phyloP scores from a whole-genome alignment of 1,140 invertebrate species.

The Drosophila nigromelanica region DNA sequence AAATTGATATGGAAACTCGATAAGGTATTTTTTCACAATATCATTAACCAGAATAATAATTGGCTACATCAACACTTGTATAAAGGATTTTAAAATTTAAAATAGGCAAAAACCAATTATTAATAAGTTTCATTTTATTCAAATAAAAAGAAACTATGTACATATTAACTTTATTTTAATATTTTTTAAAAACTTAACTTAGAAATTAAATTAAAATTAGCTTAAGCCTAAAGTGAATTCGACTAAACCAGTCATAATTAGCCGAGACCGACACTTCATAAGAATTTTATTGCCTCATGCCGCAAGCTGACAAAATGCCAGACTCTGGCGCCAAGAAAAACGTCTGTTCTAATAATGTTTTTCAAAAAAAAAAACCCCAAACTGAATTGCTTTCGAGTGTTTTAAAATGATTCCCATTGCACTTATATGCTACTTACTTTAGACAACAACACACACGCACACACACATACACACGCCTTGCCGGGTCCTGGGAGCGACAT shows the following conservation, averaged over 20 bases:
- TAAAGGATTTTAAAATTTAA: neutral
- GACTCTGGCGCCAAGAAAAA: constrained; percentile 52
- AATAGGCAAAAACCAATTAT: neutral
- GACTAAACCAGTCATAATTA: constrained; percentile 21
- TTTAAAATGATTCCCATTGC: constrained; percentile 78
- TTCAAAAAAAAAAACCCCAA: constrained; percentile 15
- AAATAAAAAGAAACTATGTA: no score
- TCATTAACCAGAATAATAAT: neutral
- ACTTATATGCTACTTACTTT: constrained; percentile 63
- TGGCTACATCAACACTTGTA: no score
- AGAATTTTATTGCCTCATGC: constrained; percentile 8
- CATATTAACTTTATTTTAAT: neutral
- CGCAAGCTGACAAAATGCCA: constrained; percentile 36
- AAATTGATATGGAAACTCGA: neutral
- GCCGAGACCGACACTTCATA: constrained; percentile 21
- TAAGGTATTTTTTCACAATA: neutral
- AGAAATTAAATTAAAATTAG: no score
- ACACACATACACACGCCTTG: constrained; percentile 12
- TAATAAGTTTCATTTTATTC: neutral
- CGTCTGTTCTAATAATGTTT: constrained; percentile 59
- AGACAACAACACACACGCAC: constrained; percentile 32
- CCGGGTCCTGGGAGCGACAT: constrained; percentile 43
- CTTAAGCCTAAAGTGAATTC: neutral
- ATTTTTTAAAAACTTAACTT: no score
- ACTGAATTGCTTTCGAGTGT: constrained; percentile 64